Base-by-base conservation (phyloP, 2,797 vertebrate species). In the Dromococcyx pavoninus region DNA sequence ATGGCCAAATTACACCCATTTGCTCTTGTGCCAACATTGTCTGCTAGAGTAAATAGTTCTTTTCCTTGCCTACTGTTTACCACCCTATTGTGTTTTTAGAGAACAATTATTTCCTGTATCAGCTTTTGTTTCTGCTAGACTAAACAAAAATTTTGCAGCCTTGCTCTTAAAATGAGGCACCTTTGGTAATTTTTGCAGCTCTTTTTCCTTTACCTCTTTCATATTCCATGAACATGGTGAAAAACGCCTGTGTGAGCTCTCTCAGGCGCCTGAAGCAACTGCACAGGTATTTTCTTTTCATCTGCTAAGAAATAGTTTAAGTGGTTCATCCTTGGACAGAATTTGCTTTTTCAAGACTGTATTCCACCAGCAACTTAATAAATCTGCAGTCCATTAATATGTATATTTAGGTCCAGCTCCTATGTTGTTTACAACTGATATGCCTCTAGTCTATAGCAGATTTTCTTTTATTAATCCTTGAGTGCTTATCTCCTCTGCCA, bases 91-190 rank as follows among this genome's bases (percentile, higher is more conserved):
- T 94, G 93, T 81, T 94, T 94, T 66, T 62, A 88, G 62, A 94
- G 86, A 81, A 51, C 88, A 90, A 96, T 95, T 94, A 94, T 96
- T 95, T 96, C 93, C 95, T 94, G 70, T 94, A 95, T 96, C 91
- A 95, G 80, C 89, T 94, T 94, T 81, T 91, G 46, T 75, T 96
- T 93, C 80, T 84, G 33, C 50, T 78, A 96, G 86, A 95, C 89
- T 96, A 96, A 95, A 94, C 73, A 78, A 69, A 78, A 62, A 24
- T 2, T 22, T 46, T 78, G 41, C 35, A 92, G 44, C 66, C 37
- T 80, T 67, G 23, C 37, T 86, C 70, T 91, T 53, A 57, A 77
- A 67, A 93, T 22, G 7, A 57, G 24, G 86, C 76, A 7, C 46
- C 13, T 67, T 32, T 72, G 33, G 32, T 41, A 57, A 71, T 28